These are phyloP conservation scores for Miichthys miiuy DNA, from an alignment of 2,797 vertebrate species.

Conservation along the genomic window DNA sequence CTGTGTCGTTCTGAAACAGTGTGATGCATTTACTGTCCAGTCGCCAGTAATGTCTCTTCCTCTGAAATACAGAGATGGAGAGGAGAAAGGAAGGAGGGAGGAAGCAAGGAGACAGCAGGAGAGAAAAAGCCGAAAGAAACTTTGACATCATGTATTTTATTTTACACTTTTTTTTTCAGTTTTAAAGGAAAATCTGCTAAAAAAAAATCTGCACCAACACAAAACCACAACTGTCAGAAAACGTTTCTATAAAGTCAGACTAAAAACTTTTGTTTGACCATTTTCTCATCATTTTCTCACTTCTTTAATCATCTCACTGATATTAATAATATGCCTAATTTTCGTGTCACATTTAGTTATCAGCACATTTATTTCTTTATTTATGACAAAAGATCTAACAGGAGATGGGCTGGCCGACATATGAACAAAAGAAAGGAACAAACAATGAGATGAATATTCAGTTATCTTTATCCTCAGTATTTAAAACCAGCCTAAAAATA, in stretches of 20 bases:
- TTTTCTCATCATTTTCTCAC: not conserved
- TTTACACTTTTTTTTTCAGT: no score
- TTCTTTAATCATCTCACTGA: not conserved
- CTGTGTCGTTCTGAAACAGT: constrained; percentile 95
- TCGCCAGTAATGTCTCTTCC: constrained; percentile 97
- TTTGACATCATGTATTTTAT: no score
- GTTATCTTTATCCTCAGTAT: not conserved
- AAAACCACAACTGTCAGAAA: not conserved
- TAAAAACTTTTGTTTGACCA: not conserved
- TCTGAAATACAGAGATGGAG: constrained; percentile 77
- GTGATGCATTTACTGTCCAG: constrained; percentile 98
- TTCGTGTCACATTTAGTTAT: not conserved
- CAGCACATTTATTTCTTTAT: constrained; percentile 2
- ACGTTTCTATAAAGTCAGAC: not conserved
- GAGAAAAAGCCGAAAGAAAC: not conserved
- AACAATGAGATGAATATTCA: not conserved
- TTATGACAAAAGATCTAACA: not conserved
- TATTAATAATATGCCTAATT: constrained; percentile 2
- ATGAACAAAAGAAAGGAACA: not conserved
- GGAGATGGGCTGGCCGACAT: not conserved
- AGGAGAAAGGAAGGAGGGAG: not conserved
- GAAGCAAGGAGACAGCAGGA: not conserved
- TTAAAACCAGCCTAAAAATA: not conserved
- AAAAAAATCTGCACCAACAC: not conserved
- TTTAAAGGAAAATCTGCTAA: no score